These are phyloP conservation scores for Euplagia quadripunctaria DNA, from an alignment of 2,888 invertebrate species.

Conservation along the genomic window DNA sequence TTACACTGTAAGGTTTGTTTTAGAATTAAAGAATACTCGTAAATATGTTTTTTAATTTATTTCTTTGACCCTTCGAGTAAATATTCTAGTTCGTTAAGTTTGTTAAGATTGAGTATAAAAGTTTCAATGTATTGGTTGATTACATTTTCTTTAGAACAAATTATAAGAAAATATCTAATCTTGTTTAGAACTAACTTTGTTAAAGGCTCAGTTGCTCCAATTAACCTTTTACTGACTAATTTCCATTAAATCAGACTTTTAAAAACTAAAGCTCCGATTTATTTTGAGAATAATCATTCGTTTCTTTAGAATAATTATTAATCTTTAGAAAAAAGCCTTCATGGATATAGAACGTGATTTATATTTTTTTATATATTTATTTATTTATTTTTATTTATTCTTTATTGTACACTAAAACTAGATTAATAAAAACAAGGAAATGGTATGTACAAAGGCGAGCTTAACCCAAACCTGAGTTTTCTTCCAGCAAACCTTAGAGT, in stretches of 20 bases:
- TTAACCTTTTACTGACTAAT: not conserved
- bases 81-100: conserved; percentile 22
- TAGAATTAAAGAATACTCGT: conserved; percentile 48
- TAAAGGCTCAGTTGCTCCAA: not conserved
- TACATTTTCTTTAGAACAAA: conserved; percentile 12
- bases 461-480: too few species aligned
- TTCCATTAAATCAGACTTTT: not conserved
- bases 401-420: too few species aligned
- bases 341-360: too few species aligned
- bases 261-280: not conserved
- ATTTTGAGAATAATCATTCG: not conserved
- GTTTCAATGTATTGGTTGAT: conserved; percentile 14
- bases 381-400: too few species aligned
- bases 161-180: not conserved
- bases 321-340: too few species aligned
- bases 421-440: too few species aligned
- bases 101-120: conserved; percentile 23
- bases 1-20: conserved; percentile 31
- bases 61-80: conserved; percentile 9
- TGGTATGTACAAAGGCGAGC: too few species aligned
- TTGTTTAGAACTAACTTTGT: not conserved
- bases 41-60: conserved; percentile 51
- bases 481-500: too few species aligned
- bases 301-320: not conserved
- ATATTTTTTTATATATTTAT: too few species aligned